Evolutionary conservation across 2,113 vertebrate species (phyloP).

Genomic region (Seriola rivoliana): DNA sequence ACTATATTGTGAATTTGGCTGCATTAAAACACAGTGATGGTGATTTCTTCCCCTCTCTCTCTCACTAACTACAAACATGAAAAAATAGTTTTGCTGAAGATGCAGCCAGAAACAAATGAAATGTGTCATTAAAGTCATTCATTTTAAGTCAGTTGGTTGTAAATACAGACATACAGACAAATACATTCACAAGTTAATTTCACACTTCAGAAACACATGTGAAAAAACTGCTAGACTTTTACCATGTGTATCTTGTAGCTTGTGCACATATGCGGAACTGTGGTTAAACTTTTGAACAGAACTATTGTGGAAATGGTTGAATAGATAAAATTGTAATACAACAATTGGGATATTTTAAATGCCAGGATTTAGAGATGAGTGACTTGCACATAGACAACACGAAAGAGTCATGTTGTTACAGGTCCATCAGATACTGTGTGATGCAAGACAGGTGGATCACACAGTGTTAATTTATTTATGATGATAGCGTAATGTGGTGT

Average conservation of each 20-base stretch:
- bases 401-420: neutral
- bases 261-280: neutral
- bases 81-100: too few species aligned
- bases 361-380: neutral
- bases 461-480: conserved; percentile 39
- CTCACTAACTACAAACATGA: too few species aligned
- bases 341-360: neutral
- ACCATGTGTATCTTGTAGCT: neutral
- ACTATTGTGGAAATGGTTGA: neutral
- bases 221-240: neutral
- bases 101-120: neutral
- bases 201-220: neutral
- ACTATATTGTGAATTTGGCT: too few species aligned
- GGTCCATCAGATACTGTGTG: conserved; percentile 1
- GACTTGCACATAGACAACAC: neutral
- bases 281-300: too few species aligned
- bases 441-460: too few species aligned
- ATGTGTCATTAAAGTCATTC: neutral
- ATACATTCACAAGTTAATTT: neutral
- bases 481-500: conserved; percentile 20
- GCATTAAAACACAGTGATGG: too few species aligned
- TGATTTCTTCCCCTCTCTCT: too few species aligned
- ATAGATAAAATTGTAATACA: neutral
- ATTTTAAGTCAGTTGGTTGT: neutral
- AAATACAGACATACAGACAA: neutral